Evolutionary conservation across 2,888 invertebrate species (phyloP), one percentile per base, ranked within the genome.

Genomic region (Limenitis camilla): DNA sequence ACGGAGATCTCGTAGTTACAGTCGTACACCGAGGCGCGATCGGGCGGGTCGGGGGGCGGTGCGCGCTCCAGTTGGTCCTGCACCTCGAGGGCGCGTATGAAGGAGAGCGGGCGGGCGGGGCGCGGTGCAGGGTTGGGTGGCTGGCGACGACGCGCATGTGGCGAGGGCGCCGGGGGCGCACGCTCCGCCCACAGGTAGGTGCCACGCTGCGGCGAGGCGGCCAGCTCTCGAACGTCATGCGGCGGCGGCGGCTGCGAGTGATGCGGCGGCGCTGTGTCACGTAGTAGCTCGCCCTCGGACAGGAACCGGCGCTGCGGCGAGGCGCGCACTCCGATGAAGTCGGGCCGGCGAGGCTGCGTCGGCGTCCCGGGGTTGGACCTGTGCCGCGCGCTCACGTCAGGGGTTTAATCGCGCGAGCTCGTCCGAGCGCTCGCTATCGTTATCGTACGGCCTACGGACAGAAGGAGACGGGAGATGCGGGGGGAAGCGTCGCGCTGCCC

Each of bases 1-100:
- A 96, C 96, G 66, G 96, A 96, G 88, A 96, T 96, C 86, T 96
- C 96, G 84, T 96, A 96, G 89, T 96, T 96, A 93, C 95, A 95
- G 82, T 96, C 96, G 84, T 96, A 96, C 63, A 96, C 94, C 81
- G 95, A 95, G 69, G 94, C 93, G 68, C 96, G 92, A 80, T 96
- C 95, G 45, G 95, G 93, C 10, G 94, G 81, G 50, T 76, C 42
- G 62, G 67, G 82, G 71, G 70, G 81, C 69, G 66, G 89, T 81
- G 73, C 92, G 90, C 89, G 96, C 92, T 97, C 96, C 74, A 96
- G 92, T 52, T 93, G 92, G 81, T 96, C 95, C 63, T 95, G 93
- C 91, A 96, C 95, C 81, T 96, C 96, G 31, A 96, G 89, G 41
- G 96, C 96, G 64, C 96, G 90, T 55, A 96, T 95, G 83, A 96